Percentiles rank a stretch among this genome's conserved stretches.
These are phyloP conservation scores for Syngnathus acus DNA, from an alignment of 2,797 vertebrate species.

Conservation along the genomic window DNA sequence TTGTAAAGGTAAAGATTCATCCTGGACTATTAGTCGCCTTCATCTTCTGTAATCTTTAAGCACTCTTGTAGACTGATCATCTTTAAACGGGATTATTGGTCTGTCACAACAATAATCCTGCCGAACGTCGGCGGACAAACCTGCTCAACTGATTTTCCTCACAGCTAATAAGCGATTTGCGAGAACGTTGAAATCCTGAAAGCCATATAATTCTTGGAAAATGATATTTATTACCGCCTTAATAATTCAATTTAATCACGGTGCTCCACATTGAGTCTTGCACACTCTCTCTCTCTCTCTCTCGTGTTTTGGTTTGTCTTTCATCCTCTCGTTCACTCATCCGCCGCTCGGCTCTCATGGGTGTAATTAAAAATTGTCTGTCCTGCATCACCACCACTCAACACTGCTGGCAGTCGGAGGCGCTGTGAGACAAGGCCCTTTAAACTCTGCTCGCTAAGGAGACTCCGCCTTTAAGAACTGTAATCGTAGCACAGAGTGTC, in stretches of 20 bases:
- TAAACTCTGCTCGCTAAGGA: slow-evolving; percentile 44
- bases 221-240: slow-evolving; percentile 42
- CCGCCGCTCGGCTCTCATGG: slow-evolving; percentile 59
- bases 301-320: slow-evolving; percentile 28
- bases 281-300: slow-evolving; percentile 20
- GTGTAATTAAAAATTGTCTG: slow-evolving; percentile 70
- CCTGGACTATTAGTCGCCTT: neutral
- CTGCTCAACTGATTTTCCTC: neutral
- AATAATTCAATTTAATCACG: slow-evolving; percentile 66
- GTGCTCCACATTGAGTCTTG: slow-evolving; percentile 36
- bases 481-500: slow-evolving; percentile 55
- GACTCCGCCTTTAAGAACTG: slow-evolving; percentile 47
- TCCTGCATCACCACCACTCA: slow-evolving; percentile 54
- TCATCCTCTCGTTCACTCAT: slow-evolving; percentile 49
- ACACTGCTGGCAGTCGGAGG: slow-evolving; percentile 41
- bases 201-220: slow-evolving; percentile 29
- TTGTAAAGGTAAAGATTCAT: slow-evolving; percentile 77
- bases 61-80: slow-evolving; percentile 1
- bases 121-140: neutral
- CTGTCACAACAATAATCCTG: slow-evolving; percentile 1
- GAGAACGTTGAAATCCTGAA: neutral
- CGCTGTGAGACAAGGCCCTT: slow-evolving; percentile 42
- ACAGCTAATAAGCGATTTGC: slow-evolving; percentile 15
- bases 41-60: neutral
- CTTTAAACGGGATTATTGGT: slow-evolving; percentile 1